These are phyloP conservation scores for Macrostomum lignano DNA, from an alignment of 1,140 invertebrate species.

Conservation along the genomic window DNA sequence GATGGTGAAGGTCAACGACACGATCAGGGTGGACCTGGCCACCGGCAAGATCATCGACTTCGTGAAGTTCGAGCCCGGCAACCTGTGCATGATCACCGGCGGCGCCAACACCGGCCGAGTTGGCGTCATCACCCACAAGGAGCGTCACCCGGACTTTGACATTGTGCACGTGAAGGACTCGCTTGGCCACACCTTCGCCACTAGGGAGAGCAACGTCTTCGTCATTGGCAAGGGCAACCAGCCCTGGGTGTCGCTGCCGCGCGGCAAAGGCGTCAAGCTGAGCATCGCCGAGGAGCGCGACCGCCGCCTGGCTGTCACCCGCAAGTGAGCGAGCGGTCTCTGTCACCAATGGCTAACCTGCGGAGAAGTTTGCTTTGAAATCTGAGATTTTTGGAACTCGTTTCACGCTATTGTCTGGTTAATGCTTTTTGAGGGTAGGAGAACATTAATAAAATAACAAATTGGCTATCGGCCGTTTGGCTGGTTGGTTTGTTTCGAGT, in stretches of 20 bases:
- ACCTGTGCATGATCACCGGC: slow-evolving; percentile 92
- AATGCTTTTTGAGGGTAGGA: too few species aligned
- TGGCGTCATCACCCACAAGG: slow-evolving; percentile 74
- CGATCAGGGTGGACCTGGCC: slow-evolving; percentile 75
- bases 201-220: slow-evolving; percentile 89
- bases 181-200: slow-evolving; percentile 79
- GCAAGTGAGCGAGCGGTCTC: too few species aligned
- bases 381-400: too few species aligned
- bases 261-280: slow-evolving; percentile 79
- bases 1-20: slow-evolving; percentile 78
- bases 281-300: slow-evolving; percentile 94
- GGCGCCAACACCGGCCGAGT: slow-evolving; percentile 98
- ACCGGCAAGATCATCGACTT: slow-evolving; percentile 79
- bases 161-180: slow-evolving; percentile 94
- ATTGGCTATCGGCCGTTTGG: too few species aligned
- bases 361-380: too few species aligned
- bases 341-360: too few species aligned
- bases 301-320: too few species aligned
- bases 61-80: slow-evolving; percentile 89
- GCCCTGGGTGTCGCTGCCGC: slow-evolving; percentile 76
- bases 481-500: too few species aligned
- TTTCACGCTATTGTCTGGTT: too few species aligned
- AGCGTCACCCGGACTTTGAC: slow-evolving; percentile 93
- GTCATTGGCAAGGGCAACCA: slow-evolving; percentile 93
- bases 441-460: too few species aligned